A percentile compares a stretch with the other conserved stretches of the same genome.
Evolutionary conservation across 1,140 invertebrate genomes (phyloP).

Genomic region (Teleopsis dalmanni): DNA sequence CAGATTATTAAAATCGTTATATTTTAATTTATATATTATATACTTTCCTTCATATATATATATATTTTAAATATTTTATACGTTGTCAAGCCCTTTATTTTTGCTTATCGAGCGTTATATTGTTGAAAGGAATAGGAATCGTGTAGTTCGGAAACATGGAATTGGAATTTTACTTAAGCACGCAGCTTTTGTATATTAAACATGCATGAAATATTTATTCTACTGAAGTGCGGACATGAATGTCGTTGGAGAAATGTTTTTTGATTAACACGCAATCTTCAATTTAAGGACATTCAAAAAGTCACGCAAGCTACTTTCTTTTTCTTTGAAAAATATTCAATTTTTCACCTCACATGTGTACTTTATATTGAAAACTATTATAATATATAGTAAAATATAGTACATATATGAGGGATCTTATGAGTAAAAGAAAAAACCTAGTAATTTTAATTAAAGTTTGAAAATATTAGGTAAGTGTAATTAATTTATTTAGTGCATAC

Average conservation of each 20-base stretch:
- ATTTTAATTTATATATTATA: too few relatives aligned
- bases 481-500: too few relatives aligned
- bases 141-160: too few relatives aligned
- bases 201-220: slow-evolving; percentile 9
- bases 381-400: neutral
- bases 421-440: neutral
- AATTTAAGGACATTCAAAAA: neutral
- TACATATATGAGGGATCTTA: neutral
- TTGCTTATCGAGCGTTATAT: neutral
- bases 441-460: too few relatives aligned
- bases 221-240: slow-evolving; percentile 6
- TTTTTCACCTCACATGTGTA: neutral
- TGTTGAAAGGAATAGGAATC: too few relatives aligned
- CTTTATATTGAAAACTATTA: neutral
- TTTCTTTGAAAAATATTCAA: neutral
- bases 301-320: neutral
- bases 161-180: slow-evolving; percentile 6
- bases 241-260: slow-evolving; percentile 6
- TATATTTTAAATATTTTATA: neutral
- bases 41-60: too few relatives aligned
- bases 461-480: too few relatives aligned
- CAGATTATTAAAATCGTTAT: too few relatives aligned
- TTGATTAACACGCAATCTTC: slow-evolving; percentile 9
- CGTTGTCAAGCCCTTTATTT: neutral
- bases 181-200: neutral